phyloP scores from a whole-genome alignment of 2,113 vertebrate species.

The Pollachius pollachius region DNA sequence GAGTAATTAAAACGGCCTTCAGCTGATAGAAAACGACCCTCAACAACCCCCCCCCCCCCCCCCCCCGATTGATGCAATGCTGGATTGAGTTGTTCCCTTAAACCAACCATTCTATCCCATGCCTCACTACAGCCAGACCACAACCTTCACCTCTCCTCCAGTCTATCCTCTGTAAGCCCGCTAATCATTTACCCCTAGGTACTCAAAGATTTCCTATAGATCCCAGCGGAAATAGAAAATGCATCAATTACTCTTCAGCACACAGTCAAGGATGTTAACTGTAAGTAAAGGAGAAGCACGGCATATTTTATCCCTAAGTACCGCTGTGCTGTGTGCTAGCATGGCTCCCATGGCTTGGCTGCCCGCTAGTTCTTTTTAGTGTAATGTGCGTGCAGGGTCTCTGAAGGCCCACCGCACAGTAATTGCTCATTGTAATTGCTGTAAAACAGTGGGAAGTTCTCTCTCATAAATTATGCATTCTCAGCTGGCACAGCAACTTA shows the following conservation, averaged over 20 bases:
- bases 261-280: constrained; percentile 1
- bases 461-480: constrained; percentile 28
- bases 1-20: no score
- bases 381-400: neutral
- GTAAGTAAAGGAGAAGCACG: constrained; percentile 7
- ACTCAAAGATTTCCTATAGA: neutral
- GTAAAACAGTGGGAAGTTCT: constrained; percentile 10
- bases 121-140: neutral
- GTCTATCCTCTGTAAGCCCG: neutral
- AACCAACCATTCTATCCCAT: neutral
- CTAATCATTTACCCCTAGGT: constrained; percentile 14
- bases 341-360: constrained; percentile 3
- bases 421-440: constrained; percentile 33
- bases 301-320: constrained; percentile 20
- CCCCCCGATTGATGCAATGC: no score
- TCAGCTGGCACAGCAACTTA: neutral
- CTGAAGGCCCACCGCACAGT: constrained; percentile 14
- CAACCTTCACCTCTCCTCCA: neutral
- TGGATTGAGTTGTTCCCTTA: neutral
- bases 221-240: neutral
- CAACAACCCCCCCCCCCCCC: neutral
- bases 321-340: constrained; percentile 8
- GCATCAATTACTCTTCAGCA: neutral
- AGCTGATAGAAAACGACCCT: neutral
- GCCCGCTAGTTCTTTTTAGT: constrained; percentile 8